Evolutionary conservation across 2,113 vertebrate species (phyloP).

Genomic region (Formicarius rufipectus): DNA sequence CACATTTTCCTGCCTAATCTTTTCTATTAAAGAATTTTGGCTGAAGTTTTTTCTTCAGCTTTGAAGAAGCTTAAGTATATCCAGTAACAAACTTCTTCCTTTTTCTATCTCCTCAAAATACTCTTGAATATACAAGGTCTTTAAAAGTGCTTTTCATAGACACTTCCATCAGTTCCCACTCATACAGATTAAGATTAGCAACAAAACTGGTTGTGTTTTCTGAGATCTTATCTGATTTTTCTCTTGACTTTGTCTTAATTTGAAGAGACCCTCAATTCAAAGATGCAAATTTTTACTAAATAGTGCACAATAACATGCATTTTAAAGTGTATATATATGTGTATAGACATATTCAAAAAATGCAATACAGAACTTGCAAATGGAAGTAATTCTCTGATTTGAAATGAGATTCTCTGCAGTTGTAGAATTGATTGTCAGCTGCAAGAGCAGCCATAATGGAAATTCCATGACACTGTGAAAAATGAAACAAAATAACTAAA

Average conservation of each 20-base stretch:
- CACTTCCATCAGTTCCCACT: background rate
- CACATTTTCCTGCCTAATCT: background rate
- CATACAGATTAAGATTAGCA: background rate
- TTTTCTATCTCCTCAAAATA: background rate
- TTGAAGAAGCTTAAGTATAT: background rate
- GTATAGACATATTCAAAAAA: background rate
- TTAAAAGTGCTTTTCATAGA: background rate
- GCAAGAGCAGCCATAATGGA: background rate
- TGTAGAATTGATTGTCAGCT: background rate
- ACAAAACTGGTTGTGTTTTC: background rate
- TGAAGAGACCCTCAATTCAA: background rate
- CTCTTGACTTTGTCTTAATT: background rate
- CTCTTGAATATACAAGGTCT: background rate
- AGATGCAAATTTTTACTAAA: background rate
- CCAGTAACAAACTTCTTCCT: background rate
- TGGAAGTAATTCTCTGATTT: background rate
- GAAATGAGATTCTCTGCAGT: background rate
- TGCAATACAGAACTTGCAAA: background rate
- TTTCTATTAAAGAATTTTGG: background rate
- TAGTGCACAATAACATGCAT: background rate
- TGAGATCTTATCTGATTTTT: background rate
- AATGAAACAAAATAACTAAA: slow-evolving; percentile 2
- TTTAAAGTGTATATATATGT: fast-evolving
- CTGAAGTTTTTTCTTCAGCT: background rate
- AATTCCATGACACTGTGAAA: background rate